Base-by-base conservation (phyloP, 1,140 invertebrate species). In the Pomacea maculata region DNA sequence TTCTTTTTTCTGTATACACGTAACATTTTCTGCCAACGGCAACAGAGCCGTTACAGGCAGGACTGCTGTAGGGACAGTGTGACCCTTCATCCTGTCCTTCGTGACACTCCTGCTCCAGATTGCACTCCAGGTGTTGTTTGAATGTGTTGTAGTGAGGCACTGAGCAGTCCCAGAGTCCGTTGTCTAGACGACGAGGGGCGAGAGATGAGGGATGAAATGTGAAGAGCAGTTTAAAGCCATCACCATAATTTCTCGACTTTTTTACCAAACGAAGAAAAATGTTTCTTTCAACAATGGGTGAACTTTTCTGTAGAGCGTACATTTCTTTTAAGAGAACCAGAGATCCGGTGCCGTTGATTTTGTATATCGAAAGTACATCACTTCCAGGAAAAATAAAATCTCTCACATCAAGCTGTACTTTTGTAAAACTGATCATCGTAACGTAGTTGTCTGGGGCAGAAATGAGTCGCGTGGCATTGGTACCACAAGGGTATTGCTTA, bases 11-110 rank as follows among this genome's bases (percentile, higher is more conserved):
- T 21, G 55, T 52, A 29, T 65, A 54, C 14, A 9, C 9, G n/a
- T 68, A 78, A 52, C 75, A 78, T 54, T 78, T 78, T 15, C 11
- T 17, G 29, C 17, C 64, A 8, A 65, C 25, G 14, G 52, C 55
- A 25, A 76, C 75, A n/a, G 45, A 57, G 4, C 75, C 75, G 12
- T 17, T 15, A 25, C 75, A 76, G 25, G 54, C 55, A 9, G 75
- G 55, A 52, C 75, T 76, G 75, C 75, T 76, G 75, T 21, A 76
- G 54, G 75, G 75, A 65, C 75, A 76, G 25, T 76, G 75, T 1
- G 14, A n/a, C n/a, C 57, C 61, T 45, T 76, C 75, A 29, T 76
- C 75, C 55, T 76, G n/a, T 34, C 11, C 75, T 34, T 65, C 45
- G 12, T n/a, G 15, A 77, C 75, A 77, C 75, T 77, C 75, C 29